Conservation (phyloP, 2,888 invertebrate species). For the Asteroscopus sphinx region DNA sequence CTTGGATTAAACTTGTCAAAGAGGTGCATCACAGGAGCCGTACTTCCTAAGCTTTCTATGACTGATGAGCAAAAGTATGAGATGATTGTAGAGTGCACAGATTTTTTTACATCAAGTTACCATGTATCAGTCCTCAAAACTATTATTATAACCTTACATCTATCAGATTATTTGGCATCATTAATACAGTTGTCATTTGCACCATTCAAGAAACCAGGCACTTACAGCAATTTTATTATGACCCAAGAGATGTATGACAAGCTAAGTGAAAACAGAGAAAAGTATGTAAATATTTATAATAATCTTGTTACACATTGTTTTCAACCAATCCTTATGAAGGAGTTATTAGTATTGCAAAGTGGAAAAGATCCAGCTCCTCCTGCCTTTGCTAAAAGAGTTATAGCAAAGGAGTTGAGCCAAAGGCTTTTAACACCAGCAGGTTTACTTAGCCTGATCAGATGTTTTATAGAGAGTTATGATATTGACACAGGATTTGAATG, state of each 20-base stretch:
- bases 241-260: conserved; percentile 88
- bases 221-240: conserved; percentile 84
- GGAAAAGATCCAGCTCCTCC: conserved; percentile 86
- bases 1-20: conserved; percentile 88
- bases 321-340: conserved; percentile 91
- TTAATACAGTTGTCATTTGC: conserved; percentile 92
- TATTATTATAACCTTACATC: conserved; percentile 88
- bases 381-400: conserved; percentile 91
- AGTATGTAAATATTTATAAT: conserved; percentile 86
- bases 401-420: conserved; percentile 90
- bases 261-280: conserved; percentile 84
- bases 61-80: conserved; percentile 87
- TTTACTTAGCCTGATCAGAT: conserved; percentile 90
- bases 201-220: conserved; percentile 90
- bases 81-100: conserved; percentile 84
- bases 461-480: conserved; percentile 90
- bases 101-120: conserved; percentile 85
- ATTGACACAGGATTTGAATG: conserved; percentile 91
- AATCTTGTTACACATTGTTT: conserved; percentile 89
- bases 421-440: conserved; percentile 91
- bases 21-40: conserved; percentile 76
- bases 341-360: conserved; percentile 92
- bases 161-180: conserved; percentile 91
- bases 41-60: conserved; percentile 72
- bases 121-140: conserved; percentile 87